Evolutionary conservation across 2,113 vertebrate species (phyloP).

Genomic region (Mobula birostris): DNA sequence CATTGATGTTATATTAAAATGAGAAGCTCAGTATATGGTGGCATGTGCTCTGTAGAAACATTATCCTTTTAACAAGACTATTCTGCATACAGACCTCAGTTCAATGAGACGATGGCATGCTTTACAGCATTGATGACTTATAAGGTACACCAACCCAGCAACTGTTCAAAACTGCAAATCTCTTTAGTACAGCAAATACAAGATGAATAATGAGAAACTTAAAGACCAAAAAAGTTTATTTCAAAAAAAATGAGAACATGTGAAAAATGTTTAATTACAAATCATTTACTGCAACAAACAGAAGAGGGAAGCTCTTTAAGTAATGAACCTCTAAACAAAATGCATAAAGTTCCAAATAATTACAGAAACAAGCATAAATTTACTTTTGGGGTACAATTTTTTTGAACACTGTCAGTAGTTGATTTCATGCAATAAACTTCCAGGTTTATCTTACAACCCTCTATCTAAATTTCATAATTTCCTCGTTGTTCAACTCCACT

Average conservation of each 20-base stretch:
- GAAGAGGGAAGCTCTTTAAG: background rate
- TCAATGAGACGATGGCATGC: background rate
- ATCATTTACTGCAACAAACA: background rate
- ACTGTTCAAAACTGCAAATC: background rate
- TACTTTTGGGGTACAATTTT: background rate
- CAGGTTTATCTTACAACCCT: too few species aligned
- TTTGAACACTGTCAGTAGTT: background rate
- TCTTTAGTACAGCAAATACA: background rate
- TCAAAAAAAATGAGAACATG: slow-evolving; percentile 28
- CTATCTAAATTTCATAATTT: background rate
- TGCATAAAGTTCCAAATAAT: background rate
- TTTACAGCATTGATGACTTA: background rate
- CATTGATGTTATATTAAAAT: background rate
- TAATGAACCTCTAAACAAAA: slow-evolving; percentile 23
- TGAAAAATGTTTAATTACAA: slow-evolving; percentile 12
- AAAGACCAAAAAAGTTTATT: slow-evolving; percentile 20
- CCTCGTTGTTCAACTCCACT: background rate
- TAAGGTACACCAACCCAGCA: background rate
- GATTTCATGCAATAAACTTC: background rate
- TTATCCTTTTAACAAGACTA: background rate
- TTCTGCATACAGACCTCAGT: background rate
- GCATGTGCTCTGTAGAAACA: background rate
- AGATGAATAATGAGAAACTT: slow-evolving; percentile 24
- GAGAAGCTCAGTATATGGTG: background rate
- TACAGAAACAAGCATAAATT: background rate